Evolutionary conservation across 2,113 vertebrate species (phyloP).

Genomic region (Hippocampus zosterae): DNA sequence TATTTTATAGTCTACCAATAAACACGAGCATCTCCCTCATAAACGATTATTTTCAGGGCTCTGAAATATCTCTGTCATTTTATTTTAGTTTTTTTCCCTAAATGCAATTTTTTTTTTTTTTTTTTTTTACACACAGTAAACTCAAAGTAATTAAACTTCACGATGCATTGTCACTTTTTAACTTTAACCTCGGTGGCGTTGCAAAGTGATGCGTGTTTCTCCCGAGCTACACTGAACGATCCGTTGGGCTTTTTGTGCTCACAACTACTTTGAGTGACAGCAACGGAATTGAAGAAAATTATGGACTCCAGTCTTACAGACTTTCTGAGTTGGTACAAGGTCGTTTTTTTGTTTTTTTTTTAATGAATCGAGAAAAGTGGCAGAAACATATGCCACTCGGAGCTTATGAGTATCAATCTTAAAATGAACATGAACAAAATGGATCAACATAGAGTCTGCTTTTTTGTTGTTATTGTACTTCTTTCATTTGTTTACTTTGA

Average conservation of each 20-base stretch:
- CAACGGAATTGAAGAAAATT: slow-evolving; percentile 7
- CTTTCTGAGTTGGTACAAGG: neutral
- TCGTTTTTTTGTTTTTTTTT: neutral
- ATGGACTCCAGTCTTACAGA: neutral
- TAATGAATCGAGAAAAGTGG: too few species aligned
- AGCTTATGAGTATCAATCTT: neutral
- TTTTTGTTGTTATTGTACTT: neutral
- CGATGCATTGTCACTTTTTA: neutral
- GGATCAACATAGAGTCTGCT: neutral
- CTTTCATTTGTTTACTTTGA: too few species aligned
- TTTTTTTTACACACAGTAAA: neutral
- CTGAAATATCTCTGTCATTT: neutral
- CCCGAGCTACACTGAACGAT: slow-evolving; percentile 20
- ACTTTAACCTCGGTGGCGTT: slow-evolving; percentile 9
- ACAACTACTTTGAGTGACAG: slow-evolving; percentile 18
- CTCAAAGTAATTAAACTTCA: slow-evolving; percentile 3
- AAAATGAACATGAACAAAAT: neutral
- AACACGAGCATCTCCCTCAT: neutral
- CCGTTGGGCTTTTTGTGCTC: neutral
- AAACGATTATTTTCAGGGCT: neutral
- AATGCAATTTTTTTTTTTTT: too few species aligned
- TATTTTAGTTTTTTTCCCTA: too few species aligned
- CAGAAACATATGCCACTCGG: neutral
- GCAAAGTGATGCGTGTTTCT: slow-evolving; percentile 27
- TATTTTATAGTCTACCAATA: neutral